These are phyloP conservation scores for Stichodactyla helianthus DNA, from an alignment of 64 coral and sea anemone species.

Conservation along the genomic window DNA sequence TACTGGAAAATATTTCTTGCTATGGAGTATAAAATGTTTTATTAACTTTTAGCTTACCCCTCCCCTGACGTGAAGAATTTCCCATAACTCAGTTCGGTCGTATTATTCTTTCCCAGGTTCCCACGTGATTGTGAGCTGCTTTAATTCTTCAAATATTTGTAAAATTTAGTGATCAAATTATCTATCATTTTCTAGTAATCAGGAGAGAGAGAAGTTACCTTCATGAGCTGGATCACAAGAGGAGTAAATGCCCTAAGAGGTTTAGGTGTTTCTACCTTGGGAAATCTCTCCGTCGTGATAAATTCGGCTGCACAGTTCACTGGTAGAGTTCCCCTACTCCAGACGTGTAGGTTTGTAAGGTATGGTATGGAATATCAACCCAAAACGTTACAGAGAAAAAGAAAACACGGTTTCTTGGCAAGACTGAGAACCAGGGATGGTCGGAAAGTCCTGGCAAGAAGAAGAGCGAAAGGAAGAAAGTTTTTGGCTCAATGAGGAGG, in stretches of 20 bases:
- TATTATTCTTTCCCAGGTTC: background rate
- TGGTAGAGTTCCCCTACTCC: constrained; percentile 30
- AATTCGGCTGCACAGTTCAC: background rate
- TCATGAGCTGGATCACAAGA: constrained; percentile 36
- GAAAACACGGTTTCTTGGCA: constrained; percentile 95
- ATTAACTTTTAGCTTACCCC: background rate
- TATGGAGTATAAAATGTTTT: background rate
- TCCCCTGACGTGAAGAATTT: background rate
- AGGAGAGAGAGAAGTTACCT: background rate
- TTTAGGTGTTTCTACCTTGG: constrained; percentile 12
- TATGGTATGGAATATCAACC: constrained; percentile 97
- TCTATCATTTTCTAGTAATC: background rate
- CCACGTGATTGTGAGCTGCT: background rate
- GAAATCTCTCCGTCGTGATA: background rate
- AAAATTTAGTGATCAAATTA: background rate
- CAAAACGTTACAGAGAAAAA: constrained; percentile 90
- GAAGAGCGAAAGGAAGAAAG: constrained; percentile 85
- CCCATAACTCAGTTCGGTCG: background rate
- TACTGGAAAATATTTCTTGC: background rate
- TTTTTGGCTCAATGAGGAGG: constrained; percentile 75
- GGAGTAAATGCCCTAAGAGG: constrained; percentile 13
- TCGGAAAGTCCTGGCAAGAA: constrained; percentile 76
- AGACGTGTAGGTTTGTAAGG: constrained; percentile 72
- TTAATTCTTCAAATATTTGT: background rate
- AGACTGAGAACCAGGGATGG: constrained; percentile 78